These are phyloP conservation scores for Opisthocomus hoazin DNA, from an alignment of 2,113 vertebrate genomes.

Conservation along the genomic window DNA sequence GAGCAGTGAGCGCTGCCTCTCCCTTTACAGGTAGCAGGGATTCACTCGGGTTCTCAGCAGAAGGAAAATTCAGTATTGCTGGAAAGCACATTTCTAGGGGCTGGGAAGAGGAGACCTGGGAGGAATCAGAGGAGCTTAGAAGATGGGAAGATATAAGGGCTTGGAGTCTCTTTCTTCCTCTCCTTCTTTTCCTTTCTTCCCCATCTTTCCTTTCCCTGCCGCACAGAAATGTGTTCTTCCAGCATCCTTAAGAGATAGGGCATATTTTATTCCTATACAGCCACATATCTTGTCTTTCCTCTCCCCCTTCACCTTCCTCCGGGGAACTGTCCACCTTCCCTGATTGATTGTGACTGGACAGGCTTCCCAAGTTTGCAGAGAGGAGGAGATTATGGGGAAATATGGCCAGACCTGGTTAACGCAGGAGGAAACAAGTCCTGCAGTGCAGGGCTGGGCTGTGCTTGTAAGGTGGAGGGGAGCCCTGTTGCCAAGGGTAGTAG, in stretches of 20 bases:
- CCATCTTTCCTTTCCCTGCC: neutral
- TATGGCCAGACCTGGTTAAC: neutral
- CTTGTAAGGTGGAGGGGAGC: neutral
- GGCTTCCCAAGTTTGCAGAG: neutral
- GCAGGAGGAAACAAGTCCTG: neutral
- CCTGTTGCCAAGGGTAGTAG: neutral
- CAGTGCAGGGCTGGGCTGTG: neutral
- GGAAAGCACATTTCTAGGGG: neutral
- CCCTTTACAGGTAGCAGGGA: neutral
- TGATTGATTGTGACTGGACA: neutral
- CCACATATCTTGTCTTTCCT: neutral
- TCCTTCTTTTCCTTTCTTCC: neutral
- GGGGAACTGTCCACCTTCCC: neutral
- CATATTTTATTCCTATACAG: neutral
- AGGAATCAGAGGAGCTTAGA: neutral
- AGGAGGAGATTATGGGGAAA: neutral
- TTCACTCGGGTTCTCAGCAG: neutral
- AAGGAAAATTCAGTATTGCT: neutral
- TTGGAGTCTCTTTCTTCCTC: neutral
- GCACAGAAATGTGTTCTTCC: neutral
- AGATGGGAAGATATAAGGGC: neutral
- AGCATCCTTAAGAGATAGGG: neutral
- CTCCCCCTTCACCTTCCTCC: neutral
- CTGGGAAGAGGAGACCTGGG: neutral
- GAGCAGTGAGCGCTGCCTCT: neutral